Evolutionary conservation across 2,113 vertebrate genomes (phyloP).

Genomic region (Phycodurus eques): DNA sequence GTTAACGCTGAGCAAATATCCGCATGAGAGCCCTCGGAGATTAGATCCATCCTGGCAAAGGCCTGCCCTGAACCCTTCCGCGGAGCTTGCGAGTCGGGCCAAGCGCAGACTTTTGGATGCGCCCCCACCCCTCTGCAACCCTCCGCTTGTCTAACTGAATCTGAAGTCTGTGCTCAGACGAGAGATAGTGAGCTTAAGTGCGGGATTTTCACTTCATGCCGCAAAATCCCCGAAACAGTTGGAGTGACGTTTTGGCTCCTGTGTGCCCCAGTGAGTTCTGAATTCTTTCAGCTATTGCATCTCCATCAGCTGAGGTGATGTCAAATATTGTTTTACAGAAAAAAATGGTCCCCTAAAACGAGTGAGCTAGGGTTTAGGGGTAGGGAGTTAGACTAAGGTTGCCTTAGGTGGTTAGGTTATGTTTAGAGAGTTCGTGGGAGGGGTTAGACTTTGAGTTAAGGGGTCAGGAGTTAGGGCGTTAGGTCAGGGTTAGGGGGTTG

Average conservation of each 20-base stretch:
- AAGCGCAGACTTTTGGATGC: constrained; percentile 33
- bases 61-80: constrained; percentile 18
- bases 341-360: background rate
- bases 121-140: background rate
- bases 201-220: constrained; percentile 23
- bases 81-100: constrained; percentile 38
- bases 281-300: background rate
- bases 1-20: constrained; percentile 20
- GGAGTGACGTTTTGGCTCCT: background rate
- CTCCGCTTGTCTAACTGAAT: constrained; percentile 15
- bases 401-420: no score
- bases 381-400: no score
- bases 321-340: background rate
- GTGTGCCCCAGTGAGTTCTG: background rate
- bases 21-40: constrained; percentile 44
- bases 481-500: no score
- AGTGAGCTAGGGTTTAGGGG: no score
- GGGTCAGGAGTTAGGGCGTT: no score
- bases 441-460: no score
- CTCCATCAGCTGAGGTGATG: background rate
- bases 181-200: constrained; percentile 16
- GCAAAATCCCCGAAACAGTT: constrained; percentile 1
- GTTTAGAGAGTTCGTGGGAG: no score
- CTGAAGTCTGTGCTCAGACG: constrained; percentile 19
- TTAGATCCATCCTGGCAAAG: constrained; percentile 52